Conservation (phyloP, 2,113 vertebrate genomes). For the Pseudopipra pipra region DNA sequence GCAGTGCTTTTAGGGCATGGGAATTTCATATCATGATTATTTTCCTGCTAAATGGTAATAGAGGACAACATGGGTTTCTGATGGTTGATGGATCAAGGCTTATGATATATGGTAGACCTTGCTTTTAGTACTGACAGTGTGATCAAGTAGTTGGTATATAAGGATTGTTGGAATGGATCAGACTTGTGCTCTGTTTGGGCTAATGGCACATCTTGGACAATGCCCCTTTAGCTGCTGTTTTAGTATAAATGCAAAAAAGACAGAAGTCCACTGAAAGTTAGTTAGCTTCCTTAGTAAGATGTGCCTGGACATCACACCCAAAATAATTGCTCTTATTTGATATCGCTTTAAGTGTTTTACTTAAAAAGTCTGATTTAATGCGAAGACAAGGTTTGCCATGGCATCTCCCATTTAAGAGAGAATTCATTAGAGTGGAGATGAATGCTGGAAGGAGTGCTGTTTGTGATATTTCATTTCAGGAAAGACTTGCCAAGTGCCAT, state of each 20-base stretch:
- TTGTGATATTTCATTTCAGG: conserved; percentile 63
- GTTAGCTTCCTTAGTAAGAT: background rate
- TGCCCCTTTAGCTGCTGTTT: background rate
- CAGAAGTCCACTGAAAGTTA: background rate
- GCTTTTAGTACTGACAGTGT: background rate
- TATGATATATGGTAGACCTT: background rate
- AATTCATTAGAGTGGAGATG: background rate
- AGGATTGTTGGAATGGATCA: background rate
- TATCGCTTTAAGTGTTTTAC: background rate
- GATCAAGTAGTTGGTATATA: background rate
- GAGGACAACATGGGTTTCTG: background rate
- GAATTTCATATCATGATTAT: background rate
- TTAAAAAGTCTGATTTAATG: background rate
- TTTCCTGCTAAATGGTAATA: background rate
- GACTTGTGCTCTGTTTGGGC: background rate
- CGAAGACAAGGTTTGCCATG: background rate
- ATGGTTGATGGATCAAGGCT: background rate
- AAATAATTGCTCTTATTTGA: background rate
- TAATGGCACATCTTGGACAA: background rate
- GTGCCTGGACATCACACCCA: background rate
- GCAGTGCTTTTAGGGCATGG: background rate
- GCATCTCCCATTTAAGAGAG: background rate
- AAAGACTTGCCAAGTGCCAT: conserved; percentile 85
- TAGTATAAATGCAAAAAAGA: background rate
- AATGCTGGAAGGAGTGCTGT: background rate